A percentile compares a stretch with the other conserved stretches of the same genome.
Conservation (phyloP, 2,113 vertebrate genomes). For the Trogon melanurus region DNA sequence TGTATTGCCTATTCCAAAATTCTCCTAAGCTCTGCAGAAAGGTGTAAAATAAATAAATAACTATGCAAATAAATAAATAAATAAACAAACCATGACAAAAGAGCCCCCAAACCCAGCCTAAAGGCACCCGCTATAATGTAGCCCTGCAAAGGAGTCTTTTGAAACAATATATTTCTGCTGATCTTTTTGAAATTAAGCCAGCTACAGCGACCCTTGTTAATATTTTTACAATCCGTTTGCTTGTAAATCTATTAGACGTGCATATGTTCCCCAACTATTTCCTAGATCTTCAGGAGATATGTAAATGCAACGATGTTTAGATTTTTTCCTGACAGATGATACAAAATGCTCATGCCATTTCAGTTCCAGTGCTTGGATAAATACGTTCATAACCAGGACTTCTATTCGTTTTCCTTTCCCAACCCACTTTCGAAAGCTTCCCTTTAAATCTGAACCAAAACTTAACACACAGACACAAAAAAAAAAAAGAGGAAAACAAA, state of each 20-base stretch:
- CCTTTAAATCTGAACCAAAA: conserved; percentile 49
- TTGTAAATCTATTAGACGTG: conserved; percentile 46
- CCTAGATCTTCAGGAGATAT: conserved; percentile 42
- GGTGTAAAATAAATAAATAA: not conserved
- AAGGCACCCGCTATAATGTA: not conserved
- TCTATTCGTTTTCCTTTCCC: conserved; percentile 46
- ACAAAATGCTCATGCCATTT: conserved; percentile 44
- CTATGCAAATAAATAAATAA: not conserved
- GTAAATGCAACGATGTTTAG: conserved; percentile 20
- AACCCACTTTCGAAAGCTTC: conserved; percentile 51
- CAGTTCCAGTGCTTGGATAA: conserved; percentile 24
- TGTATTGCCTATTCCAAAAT: not conserved
- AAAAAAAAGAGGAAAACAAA: not conserved
- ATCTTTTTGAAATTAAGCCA: conserved; percentile 69
- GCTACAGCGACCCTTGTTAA: conserved; percentile 51
- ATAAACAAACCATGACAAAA: not conserved
- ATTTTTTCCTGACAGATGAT: conserved; percentile 64
- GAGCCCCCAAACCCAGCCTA: not conserved
- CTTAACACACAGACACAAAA: not conserved
- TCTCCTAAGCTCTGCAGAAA: not conserved
- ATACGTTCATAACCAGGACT: conserved; percentile 5
- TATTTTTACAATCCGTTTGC: conserved; percentile 67
- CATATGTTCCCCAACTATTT: conserved; percentile 39
- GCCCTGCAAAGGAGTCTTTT: conserved; percentile 23
- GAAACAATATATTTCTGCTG: conserved; percentile 60